Evolutionary conservation across 2,888 invertebrate species (phyloP), one percentile per base, ranked within the genome.

Genomic region (Protonemura montana): DNA sequence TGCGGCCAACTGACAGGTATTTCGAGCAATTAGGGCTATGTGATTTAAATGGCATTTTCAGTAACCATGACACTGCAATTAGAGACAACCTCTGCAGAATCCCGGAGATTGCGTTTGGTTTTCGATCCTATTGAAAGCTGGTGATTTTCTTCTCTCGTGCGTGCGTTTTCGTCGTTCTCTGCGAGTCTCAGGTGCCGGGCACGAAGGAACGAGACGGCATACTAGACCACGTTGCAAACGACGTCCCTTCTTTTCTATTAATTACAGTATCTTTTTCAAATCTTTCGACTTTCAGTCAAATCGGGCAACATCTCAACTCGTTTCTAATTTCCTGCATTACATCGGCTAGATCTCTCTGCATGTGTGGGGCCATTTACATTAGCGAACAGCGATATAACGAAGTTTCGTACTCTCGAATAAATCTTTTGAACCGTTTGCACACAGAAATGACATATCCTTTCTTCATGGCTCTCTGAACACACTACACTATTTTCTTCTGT

Each of bases 361-460:
- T 35, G 35, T 35, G 35, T 10, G 10, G 35, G 35, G 35, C 5
- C 86, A 59, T 86, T 86, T 76, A 86, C 76, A 83, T 41, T 41
- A 35, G 6, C 0, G 7, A 29, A n/a, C n/a, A n/a, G n/a, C n/a
- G n/a, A n/a, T n/a, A n/a, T n/a, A 29, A 81, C 41, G 80, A 83
- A 80, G 85, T 16, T 59, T 42, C 85, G 78, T 84, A 78, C 86
- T 30, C 85, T 76, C 85, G 85, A 86, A 86, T 86, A 86, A 86
- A 86, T 78, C 78, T 78, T 28, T 78, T 28, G 78, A 28, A 26
- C 78, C 84, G 84, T 76, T 59, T 76, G 76, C 83, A 85, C 85
- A 41, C 77, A 82, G 80, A 26, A 87, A 86, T 87, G 87, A 87
- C 87, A 87, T 76, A 86, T 87, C 87, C 87, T 87, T 84, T 59